phyloP scores from a whole-genome alignment of 2,113 vertebrate genomes.

The Anhinga rufa region DNA sequence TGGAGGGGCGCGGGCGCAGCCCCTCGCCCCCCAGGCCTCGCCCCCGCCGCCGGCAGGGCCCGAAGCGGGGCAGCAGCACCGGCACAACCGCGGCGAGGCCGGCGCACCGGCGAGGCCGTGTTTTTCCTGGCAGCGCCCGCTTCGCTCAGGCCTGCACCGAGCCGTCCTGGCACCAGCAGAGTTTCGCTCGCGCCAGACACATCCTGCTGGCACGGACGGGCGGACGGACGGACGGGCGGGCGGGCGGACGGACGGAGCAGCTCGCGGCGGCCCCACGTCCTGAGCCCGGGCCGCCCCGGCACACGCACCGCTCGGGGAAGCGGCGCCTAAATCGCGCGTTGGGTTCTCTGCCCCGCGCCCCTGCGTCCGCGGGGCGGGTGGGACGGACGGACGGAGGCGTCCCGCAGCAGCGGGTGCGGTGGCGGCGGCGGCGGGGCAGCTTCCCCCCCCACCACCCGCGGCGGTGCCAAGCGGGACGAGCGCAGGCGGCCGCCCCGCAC shows the following conservation, averaged over 20 bases:
- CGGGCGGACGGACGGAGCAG: too few species aligned
- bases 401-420: neutral
- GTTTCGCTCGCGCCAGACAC: neutral
- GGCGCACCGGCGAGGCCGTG: neutral
- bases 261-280: neutral
- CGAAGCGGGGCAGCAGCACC: neutral
- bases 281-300: neutral
- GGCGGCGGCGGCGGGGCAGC: neutral
- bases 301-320: too few species aligned
- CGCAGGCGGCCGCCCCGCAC: neutral
- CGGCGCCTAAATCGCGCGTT: neutral
- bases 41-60: neutral
- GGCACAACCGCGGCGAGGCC: neutral
- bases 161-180: neutral
- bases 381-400: neutral
- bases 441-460: neutral
- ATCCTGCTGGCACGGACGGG: neutral
- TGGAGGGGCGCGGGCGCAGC: neutral
- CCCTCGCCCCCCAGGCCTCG: neutral
- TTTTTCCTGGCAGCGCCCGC: neutral
- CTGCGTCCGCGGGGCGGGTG: neutral
- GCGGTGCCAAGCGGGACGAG: neutral
- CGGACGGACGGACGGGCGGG: neutral
- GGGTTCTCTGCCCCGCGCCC: neutral
- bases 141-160: neutral